phyloP scores from a whole-genome alignment of 2,797 vertebrate species.

The Coilia nasus region DNA sequence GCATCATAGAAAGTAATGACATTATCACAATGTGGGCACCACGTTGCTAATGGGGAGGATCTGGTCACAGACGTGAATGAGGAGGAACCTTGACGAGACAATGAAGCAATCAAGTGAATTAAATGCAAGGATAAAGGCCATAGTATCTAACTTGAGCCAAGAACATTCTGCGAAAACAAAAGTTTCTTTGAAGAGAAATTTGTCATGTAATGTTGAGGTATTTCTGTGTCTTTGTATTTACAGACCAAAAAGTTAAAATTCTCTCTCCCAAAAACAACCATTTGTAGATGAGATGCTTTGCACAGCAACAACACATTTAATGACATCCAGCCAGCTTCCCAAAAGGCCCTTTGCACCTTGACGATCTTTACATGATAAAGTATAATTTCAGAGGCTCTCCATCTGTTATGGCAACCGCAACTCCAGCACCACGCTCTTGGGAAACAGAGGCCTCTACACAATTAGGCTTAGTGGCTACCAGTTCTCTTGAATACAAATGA shows the following conservation, averaged over 20 bases:
- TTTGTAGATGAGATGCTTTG: neutral
- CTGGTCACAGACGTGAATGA: constrained; percentile 9
- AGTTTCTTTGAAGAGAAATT: neutral
- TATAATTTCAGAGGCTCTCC: neutral
- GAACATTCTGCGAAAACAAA: neutral
- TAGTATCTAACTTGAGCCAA: neutral
- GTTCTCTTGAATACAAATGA: constrained; percentile 2
- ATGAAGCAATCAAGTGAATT: constrained; percentile 24
- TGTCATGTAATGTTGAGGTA: neutral
- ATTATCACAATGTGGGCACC: constrained; percentile 49
- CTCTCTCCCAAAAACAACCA: neutral
- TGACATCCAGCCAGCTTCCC: neutral
- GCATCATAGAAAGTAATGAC: constrained; percentile 46
- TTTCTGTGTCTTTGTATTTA: neutral
- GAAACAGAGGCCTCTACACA: constrained; percentile 7
- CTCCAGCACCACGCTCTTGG: neutral
- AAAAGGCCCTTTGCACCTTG: neutral
- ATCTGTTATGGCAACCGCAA: neutral
- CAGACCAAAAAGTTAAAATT: neutral
- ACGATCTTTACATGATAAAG: neutral
- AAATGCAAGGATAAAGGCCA: neutral
- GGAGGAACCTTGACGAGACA: neutral
- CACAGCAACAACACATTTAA: neutral
- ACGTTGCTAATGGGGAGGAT: constrained; percentile 39
- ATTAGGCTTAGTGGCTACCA: neutral